Conservation (phyloP, 2,888 invertebrate species). For the Yponomeuta sedellus region DNA sequence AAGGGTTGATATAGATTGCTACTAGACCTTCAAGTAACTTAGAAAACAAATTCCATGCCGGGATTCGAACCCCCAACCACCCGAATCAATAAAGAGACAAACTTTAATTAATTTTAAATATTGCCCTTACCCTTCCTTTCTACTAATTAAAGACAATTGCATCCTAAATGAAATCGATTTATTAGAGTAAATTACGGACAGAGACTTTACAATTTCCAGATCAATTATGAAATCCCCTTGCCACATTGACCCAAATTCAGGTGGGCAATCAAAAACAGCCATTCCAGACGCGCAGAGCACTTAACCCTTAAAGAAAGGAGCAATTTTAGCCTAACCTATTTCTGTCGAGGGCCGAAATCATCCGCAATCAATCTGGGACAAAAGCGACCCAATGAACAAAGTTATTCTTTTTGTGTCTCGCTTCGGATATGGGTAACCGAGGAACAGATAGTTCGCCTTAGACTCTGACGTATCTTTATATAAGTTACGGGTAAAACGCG, state of each 20-base stretch:
- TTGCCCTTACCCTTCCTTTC: too few species aligned
- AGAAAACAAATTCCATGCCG: too few species aligned
- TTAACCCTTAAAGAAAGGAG: constrained; percentile 24
- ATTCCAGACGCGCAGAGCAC: constrained; percentile 29
- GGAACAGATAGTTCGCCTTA: neutral
- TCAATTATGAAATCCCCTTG: neutral
- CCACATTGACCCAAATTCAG: neutral
- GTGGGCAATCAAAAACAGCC: constrained; percentile 1
- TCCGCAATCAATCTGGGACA: constrained; percentile 65
- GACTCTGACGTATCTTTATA: too few species aligned
- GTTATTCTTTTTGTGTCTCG: constrained; percentile 35
- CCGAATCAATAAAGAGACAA: too few species aligned
- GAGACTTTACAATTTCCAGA: neutral
- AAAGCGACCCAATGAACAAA: constrained; percentile 47
- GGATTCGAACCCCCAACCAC: too few species aligned
- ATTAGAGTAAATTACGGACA: too few species aligned
- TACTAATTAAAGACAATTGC: too few species aligned
- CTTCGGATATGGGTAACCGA: neutral
- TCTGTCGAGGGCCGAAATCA: constrained; percentile 52
- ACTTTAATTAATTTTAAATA: too few species aligned
- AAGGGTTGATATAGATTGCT: too few species aligned
- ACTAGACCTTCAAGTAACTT: too few species aligned
- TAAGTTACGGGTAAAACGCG: too few species aligned
- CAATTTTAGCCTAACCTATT: constrained; percentile 44
- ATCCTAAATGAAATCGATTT: too few species aligned